Evolutionary conservation across 2,888 invertebrate genomes (phyloP).

Genomic region (Erebia aethiops): DNA sequence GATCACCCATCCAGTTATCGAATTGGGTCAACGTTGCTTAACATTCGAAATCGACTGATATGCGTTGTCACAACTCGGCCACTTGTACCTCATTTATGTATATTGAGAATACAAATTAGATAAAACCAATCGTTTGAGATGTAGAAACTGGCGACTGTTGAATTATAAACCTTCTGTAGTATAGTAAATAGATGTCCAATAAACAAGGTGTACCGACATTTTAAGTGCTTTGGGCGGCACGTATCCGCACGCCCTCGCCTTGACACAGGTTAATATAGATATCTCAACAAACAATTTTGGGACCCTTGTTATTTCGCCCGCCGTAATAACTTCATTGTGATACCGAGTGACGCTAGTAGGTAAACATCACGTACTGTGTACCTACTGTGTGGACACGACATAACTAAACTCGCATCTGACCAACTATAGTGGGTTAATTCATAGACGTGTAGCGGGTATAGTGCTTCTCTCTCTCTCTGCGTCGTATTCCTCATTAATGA

Average conservation of each 20-base stretch:
- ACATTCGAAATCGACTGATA: too few species aligned
- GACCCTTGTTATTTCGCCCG: slow-evolving; percentile 43
- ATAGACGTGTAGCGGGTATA: slow-evolving; percentile 16
- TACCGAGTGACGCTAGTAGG: slow-evolving; percentile 37
- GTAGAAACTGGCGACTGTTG: too few species aligned
- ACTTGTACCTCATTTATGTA: too few species aligned
- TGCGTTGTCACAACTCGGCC: too few species aligned
- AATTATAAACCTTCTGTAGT: neutral
- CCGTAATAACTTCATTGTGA: slow-evolving; percentile 45
- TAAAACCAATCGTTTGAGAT: too few species aligned
- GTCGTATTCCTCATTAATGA: too few species aligned
- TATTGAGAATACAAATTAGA: too few species aligned
- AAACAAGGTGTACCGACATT: slow-evolving; percentile 14
- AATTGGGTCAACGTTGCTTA: too few species aligned
- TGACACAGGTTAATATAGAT: slow-evolving; percentile 43
- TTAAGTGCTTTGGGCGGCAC: slow-evolving; percentile 34
- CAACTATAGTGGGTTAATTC: slow-evolving; percentile 24
- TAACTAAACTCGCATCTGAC: slow-evolving; percentile 37
- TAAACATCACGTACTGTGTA: slow-evolving; percentile 41
- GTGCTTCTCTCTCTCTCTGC: too few species aligned
- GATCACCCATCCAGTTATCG: too few species aligned
- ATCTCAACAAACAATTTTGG: slow-evolving; percentile 43
- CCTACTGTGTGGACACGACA: slow-evolving; percentile 37
- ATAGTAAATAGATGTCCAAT: slow-evolving; percentile 8
- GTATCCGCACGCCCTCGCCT: slow-evolving; percentile 31